Base-by-base conservation (phyloP, 2,888 invertebrate genomes). In the Tachystola acroxantha region DNA sequence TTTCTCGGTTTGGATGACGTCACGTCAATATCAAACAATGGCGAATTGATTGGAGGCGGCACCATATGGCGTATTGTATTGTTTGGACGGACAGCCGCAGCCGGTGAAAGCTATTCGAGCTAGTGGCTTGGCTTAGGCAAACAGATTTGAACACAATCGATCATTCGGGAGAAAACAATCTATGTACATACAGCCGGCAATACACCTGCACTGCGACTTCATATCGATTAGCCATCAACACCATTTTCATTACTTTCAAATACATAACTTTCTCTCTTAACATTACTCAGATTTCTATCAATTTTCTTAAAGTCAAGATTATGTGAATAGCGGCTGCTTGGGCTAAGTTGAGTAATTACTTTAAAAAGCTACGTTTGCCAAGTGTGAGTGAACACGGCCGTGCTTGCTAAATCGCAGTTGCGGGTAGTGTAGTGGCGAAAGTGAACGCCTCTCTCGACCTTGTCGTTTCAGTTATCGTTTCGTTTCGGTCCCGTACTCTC, bases 381-480 rank as follows among this genome's bases (percentile, higher is more conserved):
- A 60, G 57, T 52, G 46, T 41, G 46, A 50, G 48, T 48, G 46
- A 46, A 57, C 50, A 61, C 50, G 34, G 30, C 40, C 46, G 57
- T 54, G 61, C 62, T 64, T 57, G 51, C 56, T 57, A 61, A 67
- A 71, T 62, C 50, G 61, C 5, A n/a, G n/a, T n/a, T n/a, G n/a
- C n/a, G n/a, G n/a, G n/a, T n/a, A n/a, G n/a, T n/a, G n/a, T 57
- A 43, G 50, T 50, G 59, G 71, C 67, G 80, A 80, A 77, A 79
- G 80, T 79, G 69, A 78, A 67, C 57, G 70, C 63, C 53, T 60
- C 51, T 57, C 53, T 50, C 66, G 71, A 67, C 80, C 79, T 80
- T 75, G 77, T 52, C 52, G 53, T 64, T 63, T 63, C 20, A 24
- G 16, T 26, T 44, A 41, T 41, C 2, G 24, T 24, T 24, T n/a